phyloP scores from a whole-genome alignment of 2,888 invertebrate genomes.

The Cerastoderma edule region DNA sequence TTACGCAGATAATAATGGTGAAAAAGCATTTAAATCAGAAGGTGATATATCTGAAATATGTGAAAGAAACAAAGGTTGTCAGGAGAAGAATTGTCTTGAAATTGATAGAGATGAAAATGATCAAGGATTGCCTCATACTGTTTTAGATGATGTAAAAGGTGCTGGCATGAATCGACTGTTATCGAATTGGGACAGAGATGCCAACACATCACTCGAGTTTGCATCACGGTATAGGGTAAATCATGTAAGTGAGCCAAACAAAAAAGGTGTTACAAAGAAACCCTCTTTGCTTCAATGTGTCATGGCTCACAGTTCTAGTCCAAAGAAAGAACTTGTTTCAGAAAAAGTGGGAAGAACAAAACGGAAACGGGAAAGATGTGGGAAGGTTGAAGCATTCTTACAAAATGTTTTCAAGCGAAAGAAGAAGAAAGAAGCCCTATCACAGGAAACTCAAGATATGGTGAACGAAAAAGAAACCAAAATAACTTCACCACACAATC shows the following conservation, averaged over 20 bases:
- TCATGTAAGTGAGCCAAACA: constrained; percentile 18
- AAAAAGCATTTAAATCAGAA: not conserved
- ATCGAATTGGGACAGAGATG: constrained; percentile 8
- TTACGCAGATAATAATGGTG: not conserved
- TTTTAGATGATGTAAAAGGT: too few species aligned
- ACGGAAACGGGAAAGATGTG: constrained; percentile 45
- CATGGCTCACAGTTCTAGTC: not conserved
- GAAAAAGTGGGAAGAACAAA: constrained; percentile 28
- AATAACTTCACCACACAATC: not conserved
- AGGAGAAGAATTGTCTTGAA: not conserved
- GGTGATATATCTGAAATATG: not conserved
- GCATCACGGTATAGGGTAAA: constrained; percentile 47
- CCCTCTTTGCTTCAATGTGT: constrained; percentile 35
- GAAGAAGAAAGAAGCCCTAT: constrained; percentile 34
- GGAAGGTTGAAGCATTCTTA: constrained; percentile 54
- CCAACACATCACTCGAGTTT: constrained; percentile 46
- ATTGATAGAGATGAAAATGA: not conserved
- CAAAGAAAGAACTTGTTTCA: not conserved
- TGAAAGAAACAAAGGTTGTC: not conserved
- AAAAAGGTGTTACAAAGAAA: constrained; percentile 4
- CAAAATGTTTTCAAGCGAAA: constrained; percentile 47
- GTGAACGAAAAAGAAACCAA: not conserved
- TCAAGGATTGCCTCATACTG: too few species aligned
- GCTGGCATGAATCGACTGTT: not conserved
- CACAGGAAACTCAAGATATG: not conserved